A percentile compares a stretch with the other conserved stretches of the same genome.
Conservation (phyloP, 1,140 invertebrate species). For the Lithobius niger region DNA sequence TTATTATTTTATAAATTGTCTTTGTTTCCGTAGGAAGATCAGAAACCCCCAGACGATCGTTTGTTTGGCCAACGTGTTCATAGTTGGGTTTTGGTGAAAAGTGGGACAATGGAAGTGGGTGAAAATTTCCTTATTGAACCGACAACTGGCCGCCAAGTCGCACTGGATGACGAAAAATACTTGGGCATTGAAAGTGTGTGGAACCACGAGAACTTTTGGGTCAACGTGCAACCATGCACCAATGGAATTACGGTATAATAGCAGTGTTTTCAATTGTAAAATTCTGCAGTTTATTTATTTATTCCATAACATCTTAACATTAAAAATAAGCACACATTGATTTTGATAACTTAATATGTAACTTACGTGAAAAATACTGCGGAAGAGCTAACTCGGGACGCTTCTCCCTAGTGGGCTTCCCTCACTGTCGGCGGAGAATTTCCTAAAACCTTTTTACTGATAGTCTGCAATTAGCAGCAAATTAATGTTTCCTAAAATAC, state of each 20-base stretch:
- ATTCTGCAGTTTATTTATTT: too few relatives aligned
- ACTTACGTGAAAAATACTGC: constrained; percentile 40
- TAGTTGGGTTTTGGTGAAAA: constrained; percentile 61
- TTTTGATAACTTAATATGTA: constrained; percentile 35
- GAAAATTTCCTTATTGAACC: constrained; percentile 69
- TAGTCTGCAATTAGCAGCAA: too few relatives aligned
- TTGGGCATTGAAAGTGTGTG: constrained; percentile 67
- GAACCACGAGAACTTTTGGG: constrained; percentile 78
- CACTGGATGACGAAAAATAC: constrained; percentile 46
- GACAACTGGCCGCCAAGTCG: constrained; percentile 49
- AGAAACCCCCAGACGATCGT: constrained; percentile 50
- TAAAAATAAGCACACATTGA: too few relatives aligned
- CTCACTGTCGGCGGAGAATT: too few relatives aligned
- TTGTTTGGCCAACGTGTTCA: constrained; percentile 61
- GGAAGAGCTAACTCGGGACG: too few relatives aligned
- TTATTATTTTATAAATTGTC: too few relatives aligned
- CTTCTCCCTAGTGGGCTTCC: constrained; percentile 49
- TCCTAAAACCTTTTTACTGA: too few relatives aligned
- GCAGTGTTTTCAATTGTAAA: too few relatives aligned
- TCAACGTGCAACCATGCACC: constrained; percentile 48
- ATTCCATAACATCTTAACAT: constrained; percentile 22
- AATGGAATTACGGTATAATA: constrained; percentile 21
- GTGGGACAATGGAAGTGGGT: constrained; percentile 42
- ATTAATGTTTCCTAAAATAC: too few relatives aligned
- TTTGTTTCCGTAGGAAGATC: constrained; percentile 34